A percentile compares a stretch with the other conserved stretches of the same genome.
Conservation (phyloP, 2,888 invertebrate genomes). For the Ypsolopha sequella region DNA sequence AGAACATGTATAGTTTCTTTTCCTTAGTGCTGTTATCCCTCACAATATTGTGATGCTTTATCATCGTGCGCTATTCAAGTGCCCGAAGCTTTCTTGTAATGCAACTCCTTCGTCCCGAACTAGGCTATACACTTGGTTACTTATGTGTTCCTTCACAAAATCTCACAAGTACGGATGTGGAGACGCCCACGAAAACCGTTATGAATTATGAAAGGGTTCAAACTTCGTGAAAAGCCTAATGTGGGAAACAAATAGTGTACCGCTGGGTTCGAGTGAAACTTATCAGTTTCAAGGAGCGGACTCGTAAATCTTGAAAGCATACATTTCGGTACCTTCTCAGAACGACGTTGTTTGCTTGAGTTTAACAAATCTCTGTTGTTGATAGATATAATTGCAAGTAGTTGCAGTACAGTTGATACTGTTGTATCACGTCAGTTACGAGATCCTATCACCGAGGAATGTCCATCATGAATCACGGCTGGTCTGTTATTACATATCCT, state of each 20-base stretch:
- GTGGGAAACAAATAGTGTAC: constrained; percentile 19
- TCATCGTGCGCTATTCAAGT: neutral
- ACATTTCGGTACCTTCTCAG: constrained; percentile 1
- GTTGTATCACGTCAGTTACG: constrained; percentile 1
- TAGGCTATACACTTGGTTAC: constrained; percentile 5
- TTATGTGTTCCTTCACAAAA: constrained; percentile 8
- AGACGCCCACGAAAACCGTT: constrained; percentile 14
- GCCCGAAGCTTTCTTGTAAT: neutral
- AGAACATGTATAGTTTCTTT: neutral
- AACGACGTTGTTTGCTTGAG: constrained; percentile 3
- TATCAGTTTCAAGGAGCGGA: constrained; percentile 12
- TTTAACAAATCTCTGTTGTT: constrained; percentile 5
- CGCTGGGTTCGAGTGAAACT: constrained; percentile 9
- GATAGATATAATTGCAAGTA: constrained; percentile 4
- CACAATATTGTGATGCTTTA: neutral
- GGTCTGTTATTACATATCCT: constrained; percentile 21
- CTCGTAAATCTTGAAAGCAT: constrained; percentile 10
- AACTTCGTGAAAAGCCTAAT: constrained; percentile 15
- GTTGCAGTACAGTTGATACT: constrained; percentile 2
- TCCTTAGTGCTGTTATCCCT: neutral
- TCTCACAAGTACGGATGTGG: constrained; percentile 21
- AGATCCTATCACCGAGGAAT: constrained; percentile 20
- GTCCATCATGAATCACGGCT: constrained; percentile 20
- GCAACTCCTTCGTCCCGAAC: neutral
- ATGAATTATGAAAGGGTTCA: constrained; percentile 13